Evolutionary conservation across 2,113 vertebrate species (phyloP).

Genomic region (Coptodon rendalli): DNA sequence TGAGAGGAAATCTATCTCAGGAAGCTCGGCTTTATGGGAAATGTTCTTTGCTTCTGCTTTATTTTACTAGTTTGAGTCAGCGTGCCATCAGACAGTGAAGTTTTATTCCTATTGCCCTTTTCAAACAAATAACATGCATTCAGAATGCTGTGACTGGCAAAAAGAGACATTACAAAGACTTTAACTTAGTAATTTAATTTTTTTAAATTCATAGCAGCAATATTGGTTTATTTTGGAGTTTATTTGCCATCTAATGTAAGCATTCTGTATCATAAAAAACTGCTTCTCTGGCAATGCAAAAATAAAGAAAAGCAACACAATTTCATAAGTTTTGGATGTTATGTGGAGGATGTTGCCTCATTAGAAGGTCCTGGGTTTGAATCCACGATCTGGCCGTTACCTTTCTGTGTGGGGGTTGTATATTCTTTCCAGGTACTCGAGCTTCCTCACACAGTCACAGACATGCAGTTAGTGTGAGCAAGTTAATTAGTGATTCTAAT

Average conservation of each 20-base stretch:
- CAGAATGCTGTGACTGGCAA: background rate
- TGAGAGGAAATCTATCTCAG: background rate
- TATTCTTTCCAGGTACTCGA: background rate
- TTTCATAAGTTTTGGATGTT: background rate
- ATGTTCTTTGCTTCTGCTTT: background rate
- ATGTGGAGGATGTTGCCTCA: background rate
- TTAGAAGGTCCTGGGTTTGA: background rate
- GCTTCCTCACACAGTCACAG: background rate
- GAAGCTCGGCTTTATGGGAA: background rate
- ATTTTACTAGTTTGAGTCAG: background rate
- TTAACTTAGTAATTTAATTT: background rate
- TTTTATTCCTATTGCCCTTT: background rate
- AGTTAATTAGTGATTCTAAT: background rate
- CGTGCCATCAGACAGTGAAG: background rate
- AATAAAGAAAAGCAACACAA: background rate
- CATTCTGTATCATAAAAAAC: background rate
- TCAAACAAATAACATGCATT: background rate
- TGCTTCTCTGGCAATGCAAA: background rate
- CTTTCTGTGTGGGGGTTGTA: background rate
- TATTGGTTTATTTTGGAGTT: background rate
- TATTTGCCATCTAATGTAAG: background rate
- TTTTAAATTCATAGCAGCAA: background rate
- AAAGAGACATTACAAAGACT: background rate
- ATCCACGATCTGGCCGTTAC: fast-evolving
- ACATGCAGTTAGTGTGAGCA: background rate